Evolutionary conservation across 92 coral and sea anemone species (phyloP).

Genomic region (Hydrozoanthus gracilis): DNA sequence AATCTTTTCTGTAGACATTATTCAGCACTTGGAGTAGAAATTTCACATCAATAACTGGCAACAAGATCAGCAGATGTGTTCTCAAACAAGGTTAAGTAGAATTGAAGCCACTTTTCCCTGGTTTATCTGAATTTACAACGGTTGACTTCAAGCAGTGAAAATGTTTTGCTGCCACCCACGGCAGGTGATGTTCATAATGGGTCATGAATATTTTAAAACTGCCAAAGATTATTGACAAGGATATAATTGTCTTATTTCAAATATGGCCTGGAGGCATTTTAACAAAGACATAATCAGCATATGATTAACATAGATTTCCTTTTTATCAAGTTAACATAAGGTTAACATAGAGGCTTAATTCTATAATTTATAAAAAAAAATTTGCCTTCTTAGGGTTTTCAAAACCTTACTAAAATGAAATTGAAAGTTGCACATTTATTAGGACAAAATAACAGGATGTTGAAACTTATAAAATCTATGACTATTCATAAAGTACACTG

Average conservation of each 20-base stretch:
- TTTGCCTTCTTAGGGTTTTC: too few relatives aligned
- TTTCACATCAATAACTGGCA: background rate
- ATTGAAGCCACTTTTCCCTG: background rate
- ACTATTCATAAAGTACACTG: too few relatives aligned
- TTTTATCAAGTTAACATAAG: background rate
- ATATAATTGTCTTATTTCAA: background rate
- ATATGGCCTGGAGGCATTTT: constrained; percentile 22
- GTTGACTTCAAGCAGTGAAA: constrained; percentile 2
- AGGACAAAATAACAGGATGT: too few relatives aligned
- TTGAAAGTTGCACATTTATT: too few relatives aligned
- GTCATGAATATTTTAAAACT: constrained; percentile 30
- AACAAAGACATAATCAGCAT: background rate
- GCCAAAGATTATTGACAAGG: constrained; percentile 8
- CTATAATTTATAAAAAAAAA: background rate
- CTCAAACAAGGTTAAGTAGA: background rate
- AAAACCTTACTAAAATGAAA: too few relatives aligned
- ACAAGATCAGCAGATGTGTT: background rate
- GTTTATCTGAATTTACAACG: constrained; percentile 4
- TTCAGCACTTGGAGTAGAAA: background rate
- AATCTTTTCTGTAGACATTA: constrained; percentile 29
- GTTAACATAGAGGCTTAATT: background rate
- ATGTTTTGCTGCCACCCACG: constrained; percentile 26
- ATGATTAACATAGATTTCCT: background rate
- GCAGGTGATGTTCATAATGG: constrained; percentile 33
- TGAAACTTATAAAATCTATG: too few relatives aligned